Evolutionary conservation across 2,888 invertebrate species (phyloP).

Genomic region (Tetragonisca angustula): DNA sequence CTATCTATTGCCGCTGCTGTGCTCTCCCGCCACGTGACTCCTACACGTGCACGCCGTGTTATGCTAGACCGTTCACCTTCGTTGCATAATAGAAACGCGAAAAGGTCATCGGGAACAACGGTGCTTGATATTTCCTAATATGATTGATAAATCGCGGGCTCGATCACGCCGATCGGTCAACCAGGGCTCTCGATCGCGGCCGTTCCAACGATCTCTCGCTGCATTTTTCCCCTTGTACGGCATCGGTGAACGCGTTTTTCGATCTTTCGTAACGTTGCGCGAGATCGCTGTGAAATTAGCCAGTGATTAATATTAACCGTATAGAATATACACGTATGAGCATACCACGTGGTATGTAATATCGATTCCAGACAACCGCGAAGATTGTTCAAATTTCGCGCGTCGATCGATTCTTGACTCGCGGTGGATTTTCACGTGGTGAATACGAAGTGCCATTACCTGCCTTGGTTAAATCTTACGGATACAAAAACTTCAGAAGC

Average conservation of each 20-base stretch:
- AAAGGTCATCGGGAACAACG: conserved; percentile 72
- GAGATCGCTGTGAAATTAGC: not conserved
- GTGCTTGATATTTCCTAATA: conserved; percentile 71
- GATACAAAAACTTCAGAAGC: not conserved
- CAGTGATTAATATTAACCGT: fast-evolving
- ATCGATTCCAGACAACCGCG: not conserved
- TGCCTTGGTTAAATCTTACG: not conserved
- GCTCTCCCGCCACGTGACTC: conserved; percentile 68
- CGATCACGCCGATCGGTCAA: conserved; percentile 30
- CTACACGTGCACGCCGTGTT: conserved; percentile 71
- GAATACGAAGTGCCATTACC: not conserved
- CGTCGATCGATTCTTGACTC: not conserved
- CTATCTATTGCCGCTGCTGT: not conserved
- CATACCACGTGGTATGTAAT: not conserved
- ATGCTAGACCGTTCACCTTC: conserved; percentile 73
- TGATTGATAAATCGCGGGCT: conserved; percentile 65
- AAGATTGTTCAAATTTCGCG: not conserved
- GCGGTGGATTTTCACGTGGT: not conserved
- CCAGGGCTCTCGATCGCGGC: not conserved
- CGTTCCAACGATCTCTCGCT: not conserved
- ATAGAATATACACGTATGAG: too few species aligned
- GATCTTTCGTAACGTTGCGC: not conserved
- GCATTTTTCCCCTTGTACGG: not conserved
- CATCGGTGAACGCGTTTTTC: not conserved
- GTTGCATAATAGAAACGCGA: conserved; percentile 70